Evolutionary conservation across 2,113 vertebrate species (phyloP).

Genomic region (Colossoma macropomum): DNA sequence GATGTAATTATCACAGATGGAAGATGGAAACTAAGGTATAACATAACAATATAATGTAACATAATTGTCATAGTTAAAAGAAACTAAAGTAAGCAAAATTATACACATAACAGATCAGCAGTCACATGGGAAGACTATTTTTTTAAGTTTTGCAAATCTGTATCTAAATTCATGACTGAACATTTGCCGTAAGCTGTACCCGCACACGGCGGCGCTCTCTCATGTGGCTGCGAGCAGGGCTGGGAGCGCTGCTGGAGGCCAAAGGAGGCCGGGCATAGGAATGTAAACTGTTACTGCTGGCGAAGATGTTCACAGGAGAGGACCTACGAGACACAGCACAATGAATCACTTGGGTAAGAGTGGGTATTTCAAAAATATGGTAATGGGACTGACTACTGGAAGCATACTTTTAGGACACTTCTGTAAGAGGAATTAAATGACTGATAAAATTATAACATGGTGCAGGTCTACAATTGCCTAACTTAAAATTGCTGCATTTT

Average conservation of each 20-base stretch:
- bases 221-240: conserved; percentile 85
- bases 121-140: too few relatives aligned
- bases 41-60: background rate
- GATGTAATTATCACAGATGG: background rate
- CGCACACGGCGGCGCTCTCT: conserved; percentile 83
- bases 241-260: conserved; percentile 81
- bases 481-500: background rate
- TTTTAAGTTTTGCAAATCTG: background rate
- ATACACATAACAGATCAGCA: background rate
- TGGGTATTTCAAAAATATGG: background rate
- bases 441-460: too few relatives aligned
- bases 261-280: conserved; percentile 97
- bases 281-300: conserved; percentile 99
- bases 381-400: background rate
- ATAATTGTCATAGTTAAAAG: too few relatives aligned
- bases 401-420: background rate
- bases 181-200: conserved; percentile 60
- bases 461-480: too few relatives aligned
- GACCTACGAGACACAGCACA: conserved; percentile 79
- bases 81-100: too few relatives aligned
- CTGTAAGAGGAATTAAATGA: too few relatives aligned
- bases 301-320: conserved; percentile 97
- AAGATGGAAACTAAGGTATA: too few relatives aligned
- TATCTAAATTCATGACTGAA: background rate
- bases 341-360: background rate